Conservation (phyloP, 23 tunicate genomes). For the Styela clava region DNA sequence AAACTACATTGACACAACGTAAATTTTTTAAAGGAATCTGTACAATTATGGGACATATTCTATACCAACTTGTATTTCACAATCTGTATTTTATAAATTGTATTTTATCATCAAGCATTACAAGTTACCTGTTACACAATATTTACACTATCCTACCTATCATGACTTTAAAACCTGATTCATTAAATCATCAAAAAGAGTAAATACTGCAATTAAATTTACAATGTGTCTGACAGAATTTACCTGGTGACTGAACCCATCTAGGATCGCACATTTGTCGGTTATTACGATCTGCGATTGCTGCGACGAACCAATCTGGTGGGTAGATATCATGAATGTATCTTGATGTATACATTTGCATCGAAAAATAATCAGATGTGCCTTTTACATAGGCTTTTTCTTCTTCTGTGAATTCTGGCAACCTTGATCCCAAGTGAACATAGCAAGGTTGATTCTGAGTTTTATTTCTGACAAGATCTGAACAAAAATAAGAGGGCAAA, state of each 20-base stretch:
- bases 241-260: constrained; percentile 88
- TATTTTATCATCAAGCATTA: too few species aligned
- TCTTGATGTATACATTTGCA: constrained; percentile 84
- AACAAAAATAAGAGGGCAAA: neutral
- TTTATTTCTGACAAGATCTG: constrained; percentile 64
- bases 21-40: too few species aligned
- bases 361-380: constrained; percentile 81
- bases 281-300: constrained; percentile 42
- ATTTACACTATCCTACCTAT: too few species aligned
- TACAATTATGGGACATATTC: too few species aligned
- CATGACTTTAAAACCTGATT: too few species aligned
- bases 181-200: too few species aligned
- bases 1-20: too few species aligned
- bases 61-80: too few species aligned
- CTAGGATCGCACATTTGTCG: constrained; percentile 58
- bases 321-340: constrained; percentile 21
- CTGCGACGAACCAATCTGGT: constrained; percentile 32
- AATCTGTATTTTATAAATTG: too few species aligned
- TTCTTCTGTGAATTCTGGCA: constrained; percentile 88
- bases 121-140: too few species aligned
- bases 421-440: constrained; percentile 47
- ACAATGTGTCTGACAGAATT: too few species aligned
- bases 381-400: constrained; percentile 65
- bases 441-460: constrained; percentile 51
- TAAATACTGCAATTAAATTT: too few species aligned